Percentiles rank a stretch among this genome's conserved stretches.
Conservation (phyloP, 1,140 invertebrate species). For the Magallana angulata region DNA sequence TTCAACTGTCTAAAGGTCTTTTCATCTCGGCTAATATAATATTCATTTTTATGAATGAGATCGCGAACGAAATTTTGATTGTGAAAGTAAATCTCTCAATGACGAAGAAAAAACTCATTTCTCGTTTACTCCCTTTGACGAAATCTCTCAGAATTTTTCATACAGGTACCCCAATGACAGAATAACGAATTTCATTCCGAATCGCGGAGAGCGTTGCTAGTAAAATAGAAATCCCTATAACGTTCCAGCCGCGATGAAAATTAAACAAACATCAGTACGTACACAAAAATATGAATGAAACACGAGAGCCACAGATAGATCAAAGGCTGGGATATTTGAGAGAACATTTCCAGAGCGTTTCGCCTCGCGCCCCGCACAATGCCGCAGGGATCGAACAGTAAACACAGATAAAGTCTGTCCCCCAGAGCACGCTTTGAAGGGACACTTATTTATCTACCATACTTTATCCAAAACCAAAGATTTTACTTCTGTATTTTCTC, state of each 20-base stretch:
- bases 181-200: neutral
- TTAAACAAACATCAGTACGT: constrained; percentile 25
- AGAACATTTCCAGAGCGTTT: constrained; percentile 2
- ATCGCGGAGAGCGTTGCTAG: neutral
- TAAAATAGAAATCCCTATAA: neutral
- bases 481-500: constrained; percentile 3
- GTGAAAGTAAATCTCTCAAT: constrained; percentile 7
- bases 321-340: constrained; percentile 16
- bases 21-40: constrained; percentile 21
- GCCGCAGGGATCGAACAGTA: neutral
- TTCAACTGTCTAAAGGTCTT: neutral
- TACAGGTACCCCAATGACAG: neutral
- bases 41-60: constrained; percentile 37
- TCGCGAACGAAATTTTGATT: neutral
- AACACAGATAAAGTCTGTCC: constrained; percentile 11
- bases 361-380: constrained; percentile 1
- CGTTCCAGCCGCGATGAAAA: constrained; percentile 3
- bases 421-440: neutral
- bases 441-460: constrained; percentile 23
- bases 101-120: constrained; percentile 20
- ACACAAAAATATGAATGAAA: constrained; percentile 38
- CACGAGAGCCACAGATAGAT: constrained; percentile 12
- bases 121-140: constrained; percentile 25
- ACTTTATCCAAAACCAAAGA: constrained; percentile 11
- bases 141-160: neutral